A percentile compares a stretch with the other conserved stretches of the same genome.
Conservation (phyloP, 2,888 invertebrate species). For the Polia nebulosa region DNA sequence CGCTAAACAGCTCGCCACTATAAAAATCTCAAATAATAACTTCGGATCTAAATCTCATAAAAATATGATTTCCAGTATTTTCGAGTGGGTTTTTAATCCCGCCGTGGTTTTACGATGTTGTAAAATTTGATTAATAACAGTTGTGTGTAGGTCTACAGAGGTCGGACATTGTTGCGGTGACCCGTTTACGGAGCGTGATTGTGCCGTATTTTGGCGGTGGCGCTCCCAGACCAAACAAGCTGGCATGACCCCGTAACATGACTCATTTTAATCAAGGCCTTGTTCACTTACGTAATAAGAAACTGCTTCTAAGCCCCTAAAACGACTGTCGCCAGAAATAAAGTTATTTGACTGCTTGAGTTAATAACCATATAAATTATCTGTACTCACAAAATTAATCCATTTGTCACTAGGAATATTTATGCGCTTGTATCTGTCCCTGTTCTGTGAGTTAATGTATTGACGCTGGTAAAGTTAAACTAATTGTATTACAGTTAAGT, state of each 20-base stretch:
- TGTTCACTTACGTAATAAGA: constrained; percentile 44
- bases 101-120: constrained; percentile 86
- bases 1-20: constrained; percentile 82
- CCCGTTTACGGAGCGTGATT: constrained; percentile 81
- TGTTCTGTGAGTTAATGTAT: constrained; percentile 37
- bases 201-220: constrained; percentile 83
- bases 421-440: constrained; percentile 32
- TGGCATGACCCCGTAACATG: constrained; percentile 68
- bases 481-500: constrained; percentile 20
- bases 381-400: constrained; percentile 45
- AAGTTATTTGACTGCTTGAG: constrained; percentile 38
- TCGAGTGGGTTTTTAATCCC: constrained; percentile 87
- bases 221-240: constrained; percentile 84
- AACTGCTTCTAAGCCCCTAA: constrained; percentile 19
- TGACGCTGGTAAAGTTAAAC: constrained; percentile 31
- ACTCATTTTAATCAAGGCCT: constrained; percentile 75
- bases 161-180: constrained; percentile 87
- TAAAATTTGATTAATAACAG: constrained; percentile 90
- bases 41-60: constrained; percentile 89
- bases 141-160: constrained; percentile 79
- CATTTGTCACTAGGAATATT: constrained; percentile 41
- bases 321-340: constrained; percentile 28
- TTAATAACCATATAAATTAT: constrained; percentile 53
- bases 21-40: constrained; percentile 86
- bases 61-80: constrained; percentile 88